phyloP scores from a whole-genome alignment of 30 jellyfish, hydroid and myxozoan species.

The Nemopilema nomurai region DNA sequence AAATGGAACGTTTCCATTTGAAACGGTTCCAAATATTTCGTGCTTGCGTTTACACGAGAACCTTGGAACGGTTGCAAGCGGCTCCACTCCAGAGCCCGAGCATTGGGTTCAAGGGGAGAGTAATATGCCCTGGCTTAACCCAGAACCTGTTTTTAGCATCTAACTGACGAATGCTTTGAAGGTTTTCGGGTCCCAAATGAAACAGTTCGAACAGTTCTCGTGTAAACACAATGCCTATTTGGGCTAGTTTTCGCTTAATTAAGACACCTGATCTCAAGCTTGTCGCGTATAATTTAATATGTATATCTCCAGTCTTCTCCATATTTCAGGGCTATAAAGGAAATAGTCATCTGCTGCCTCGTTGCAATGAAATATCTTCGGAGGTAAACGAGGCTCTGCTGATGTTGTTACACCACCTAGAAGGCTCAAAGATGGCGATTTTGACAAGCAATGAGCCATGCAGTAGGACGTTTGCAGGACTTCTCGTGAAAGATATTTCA shows the following conservation, averaged over 20 bases:
- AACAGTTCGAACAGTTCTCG: background rate
- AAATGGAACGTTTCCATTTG: too few relatives aligned
- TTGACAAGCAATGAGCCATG: conserved; percentile 37
- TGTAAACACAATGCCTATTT: too few relatives aligned
- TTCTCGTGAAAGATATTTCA: background rate
- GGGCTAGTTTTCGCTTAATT: background rate
- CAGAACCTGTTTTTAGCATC: background rate
- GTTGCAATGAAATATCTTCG: background rate
- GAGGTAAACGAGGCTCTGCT: conserved; percentile 33
- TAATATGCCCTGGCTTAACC: background rate
- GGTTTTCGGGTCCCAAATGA: background rate
- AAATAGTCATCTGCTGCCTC: background rate
- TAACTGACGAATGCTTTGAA: background rate
- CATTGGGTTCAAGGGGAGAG: background rate
- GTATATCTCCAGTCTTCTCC: too few relatives aligned
- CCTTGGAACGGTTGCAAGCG: background rate
- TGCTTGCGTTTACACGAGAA: background rate
- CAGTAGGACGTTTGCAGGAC: conserved; percentile 7
- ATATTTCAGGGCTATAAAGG: conserved; percentile 5
- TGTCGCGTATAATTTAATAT: background rate
- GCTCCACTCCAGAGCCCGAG: background rate
- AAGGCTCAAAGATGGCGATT: conserved; percentile 27
- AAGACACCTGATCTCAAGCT: background rate
- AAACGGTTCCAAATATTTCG: too few relatives aligned
- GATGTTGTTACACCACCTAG: conserved; percentile 21